phyloP scores from a whole-genome alignment of 2,888 invertebrate genomes.

The Venustoraphidia nigricollis region DNA sequence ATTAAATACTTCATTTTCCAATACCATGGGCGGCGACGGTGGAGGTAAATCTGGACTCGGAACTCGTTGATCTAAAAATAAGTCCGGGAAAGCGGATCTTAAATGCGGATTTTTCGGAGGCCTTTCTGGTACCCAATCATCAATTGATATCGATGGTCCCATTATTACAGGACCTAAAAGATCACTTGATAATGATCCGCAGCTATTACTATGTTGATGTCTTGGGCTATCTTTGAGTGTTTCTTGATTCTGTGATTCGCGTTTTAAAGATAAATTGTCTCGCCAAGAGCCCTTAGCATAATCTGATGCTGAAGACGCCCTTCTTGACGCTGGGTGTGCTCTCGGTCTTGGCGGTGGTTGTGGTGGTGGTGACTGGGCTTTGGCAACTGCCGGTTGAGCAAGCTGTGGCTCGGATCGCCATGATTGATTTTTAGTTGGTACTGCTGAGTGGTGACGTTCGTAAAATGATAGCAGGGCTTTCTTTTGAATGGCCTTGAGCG shows the following conservation, averaged over 20 bases:
- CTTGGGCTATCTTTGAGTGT: constrained; percentile 21
- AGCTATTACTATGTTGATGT: constrained; percentile 41
- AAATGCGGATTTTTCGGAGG: constrained; percentile 64
- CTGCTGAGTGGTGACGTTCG: constrained; percentile 46
- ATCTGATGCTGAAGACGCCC: constrained; percentile 54
- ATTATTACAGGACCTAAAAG: constrained; percentile 43
- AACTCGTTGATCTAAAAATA: constrained; percentile 32
- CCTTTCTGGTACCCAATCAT: constrained; percentile 56
- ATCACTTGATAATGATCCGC: constrained; percentile 39
- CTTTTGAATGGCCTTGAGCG: constrained; percentile 68
- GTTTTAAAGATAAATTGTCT: constrained; percentile 23
- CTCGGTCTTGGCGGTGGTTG: constrained; percentile 29
- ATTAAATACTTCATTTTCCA: constrained; percentile 39
- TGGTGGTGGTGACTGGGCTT: constrained; percentile 17
- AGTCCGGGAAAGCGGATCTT: constrained; percentile 29
- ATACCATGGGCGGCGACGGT: constrained; percentile 43
- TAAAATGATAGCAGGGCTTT: constrained; percentile 69
- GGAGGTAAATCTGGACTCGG: constrained; percentile 45
- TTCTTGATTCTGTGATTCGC: constrained; percentile 17
- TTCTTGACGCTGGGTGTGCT: constrained; percentile 31
- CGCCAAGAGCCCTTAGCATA: constrained; percentile 36
- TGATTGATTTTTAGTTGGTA: constrained; percentile 20
- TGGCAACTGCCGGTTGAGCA: constrained; percentile 21
- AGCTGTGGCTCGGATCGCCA: constrained; percentile 45
- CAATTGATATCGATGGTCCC: constrained; percentile 44